These are phyloP conservation scores for Piprites chloris DNA, from an alignment of 2,113 vertebrate genomes.

Conservation along the genomic window DNA sequence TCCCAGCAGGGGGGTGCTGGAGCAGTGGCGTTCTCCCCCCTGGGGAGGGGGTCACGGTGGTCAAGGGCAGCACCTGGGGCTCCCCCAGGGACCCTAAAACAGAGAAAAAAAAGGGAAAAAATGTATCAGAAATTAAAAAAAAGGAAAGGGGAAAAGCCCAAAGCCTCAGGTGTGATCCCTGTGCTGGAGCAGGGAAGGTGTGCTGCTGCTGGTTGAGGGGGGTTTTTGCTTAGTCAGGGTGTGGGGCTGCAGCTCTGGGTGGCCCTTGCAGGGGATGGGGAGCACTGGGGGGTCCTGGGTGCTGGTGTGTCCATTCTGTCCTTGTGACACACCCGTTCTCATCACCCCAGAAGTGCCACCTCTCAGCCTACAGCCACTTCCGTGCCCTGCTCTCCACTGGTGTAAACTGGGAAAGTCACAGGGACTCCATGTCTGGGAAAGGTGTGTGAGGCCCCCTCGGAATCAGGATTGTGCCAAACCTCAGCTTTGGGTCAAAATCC, in stretches of 20 bases:
- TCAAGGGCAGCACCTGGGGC: background rate
- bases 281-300: background rate
- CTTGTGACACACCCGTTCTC: fast-evolving
- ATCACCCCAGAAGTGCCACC: fast-evolving
- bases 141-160: fast-evolving
- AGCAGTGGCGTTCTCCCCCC: no score
- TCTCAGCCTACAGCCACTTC: fast-evolving
- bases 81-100: background rate
- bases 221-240: constrained; percentile 14
- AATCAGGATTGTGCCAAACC: fast-evolving
- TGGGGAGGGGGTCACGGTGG: background rate
- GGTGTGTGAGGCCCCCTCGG: fast-evolving
- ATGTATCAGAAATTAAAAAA: no score
- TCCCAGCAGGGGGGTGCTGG: background rate
- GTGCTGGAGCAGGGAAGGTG: background rate
- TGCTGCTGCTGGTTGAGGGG: fast-evolving
- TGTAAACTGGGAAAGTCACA: fast-evolving
- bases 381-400: fast-evolving
- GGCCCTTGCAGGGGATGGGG: background rate
- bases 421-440: fast-evolving
- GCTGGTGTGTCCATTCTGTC: background rate
- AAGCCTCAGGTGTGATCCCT: fast-evolving
- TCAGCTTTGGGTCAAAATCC: background rate
- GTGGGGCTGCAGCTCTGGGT: background rate
- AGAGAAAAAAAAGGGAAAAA: background rate